Base-by-base conservation (phyloP, 2,797 vertebrate species). In the Buceros bicornis region DNA sequence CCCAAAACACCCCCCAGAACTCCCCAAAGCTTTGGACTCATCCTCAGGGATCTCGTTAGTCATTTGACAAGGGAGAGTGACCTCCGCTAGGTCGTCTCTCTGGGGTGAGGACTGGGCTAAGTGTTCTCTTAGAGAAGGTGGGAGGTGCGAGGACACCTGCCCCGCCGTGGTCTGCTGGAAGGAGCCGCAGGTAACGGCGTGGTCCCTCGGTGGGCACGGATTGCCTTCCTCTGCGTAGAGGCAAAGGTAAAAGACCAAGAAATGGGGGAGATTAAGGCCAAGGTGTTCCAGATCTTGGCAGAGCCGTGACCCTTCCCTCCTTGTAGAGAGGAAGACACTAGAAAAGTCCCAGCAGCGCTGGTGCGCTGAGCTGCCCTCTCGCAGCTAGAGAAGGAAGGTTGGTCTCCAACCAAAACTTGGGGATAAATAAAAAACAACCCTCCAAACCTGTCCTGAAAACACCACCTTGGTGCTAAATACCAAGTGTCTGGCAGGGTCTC, bases 351-450 rank as follows among this genome's bases (percentile, higher is more conserved):
- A 1, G 10, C 56, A n/a, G 4, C 19, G 15, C 14, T 33, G 7
- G 2, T 42, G 47, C 56, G 14, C 9, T 11, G 18, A 57, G 29
- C 22, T 81, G 64, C 76, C 33, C 31, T 58, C 54, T 81, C 4
- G 2, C 45, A 72, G 56, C 17, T 8, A 1, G 73, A 31, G 65
- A 10, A 43, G 57, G 69, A 64, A 69, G 20, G 17, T 13, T 61
- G 42, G 33, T 43, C 26, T 22, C 50, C 0, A 0, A 7, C 24
- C 0, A 0, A 82, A 37, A 31, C n/a, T 15, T 37, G 40, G n/a
- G 33, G 37, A 29, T 24, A 62, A 82, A 67, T 54, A 6, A 76
- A 60, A 51, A 8, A 1, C 45, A 50, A 29, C 24, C 65, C 35
- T 28, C 66, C 61, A 33, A n/a, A 61, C 17, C 15, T 42, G 28